Evolutionary conservation across 2,888 invertebrate genomes (phyloP), one percentile per base, ranked within the genome.

Genomic region (Lycia hirtaria): DNA sequence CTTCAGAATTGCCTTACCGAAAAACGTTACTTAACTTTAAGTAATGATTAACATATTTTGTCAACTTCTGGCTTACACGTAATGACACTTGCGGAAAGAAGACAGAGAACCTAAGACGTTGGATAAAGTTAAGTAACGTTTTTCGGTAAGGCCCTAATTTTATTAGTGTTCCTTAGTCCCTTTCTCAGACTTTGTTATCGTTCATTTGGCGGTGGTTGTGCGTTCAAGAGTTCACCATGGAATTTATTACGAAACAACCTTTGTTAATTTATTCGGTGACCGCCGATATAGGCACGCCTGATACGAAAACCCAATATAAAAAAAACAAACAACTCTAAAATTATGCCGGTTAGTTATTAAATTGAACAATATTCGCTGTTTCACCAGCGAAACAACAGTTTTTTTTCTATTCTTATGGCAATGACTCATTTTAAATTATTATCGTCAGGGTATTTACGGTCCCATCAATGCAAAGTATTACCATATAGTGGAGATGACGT

Each of bases 131-230:
- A n/a, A n/a, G n/a, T n/a, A n/a, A n/a, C n/a, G n/a, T n/a, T n/a
- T n/a, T n/a, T n/a, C n/a, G n/a, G n/a, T n/a, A 67, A 20, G 43
- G 24, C 72, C 71, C 66, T 87, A 87, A 88, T 87, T 78, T 77
- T 74, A 83, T 88, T 87, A 87, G 65, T 68, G 64, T 51, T 69
- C 63, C 69, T 64, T 66, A n/a, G 71, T 64, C 65, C 64, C 63
- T 60, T 67, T 59, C 38, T 60, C 67, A 76, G 73, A 74, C 68
- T 70, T 65, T 65, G 67, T 67, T 59, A 15, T 47, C 12, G 7
- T 5, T 40, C 17, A 47, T 38, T 65, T 71, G 41, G 19, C 30
- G 35, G 37, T 43, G 45, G 35, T 15, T 55, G 14, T 22, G 44
- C 28, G 50, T 45, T 47, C 15, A 32, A 38, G 47, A n/a, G 14